Evolutionary conservation across 2,113 vertebrate species (phyloP), one percentile per base, ranked within the genome.

Genomic region (Nematolebias whitei): DNA sequence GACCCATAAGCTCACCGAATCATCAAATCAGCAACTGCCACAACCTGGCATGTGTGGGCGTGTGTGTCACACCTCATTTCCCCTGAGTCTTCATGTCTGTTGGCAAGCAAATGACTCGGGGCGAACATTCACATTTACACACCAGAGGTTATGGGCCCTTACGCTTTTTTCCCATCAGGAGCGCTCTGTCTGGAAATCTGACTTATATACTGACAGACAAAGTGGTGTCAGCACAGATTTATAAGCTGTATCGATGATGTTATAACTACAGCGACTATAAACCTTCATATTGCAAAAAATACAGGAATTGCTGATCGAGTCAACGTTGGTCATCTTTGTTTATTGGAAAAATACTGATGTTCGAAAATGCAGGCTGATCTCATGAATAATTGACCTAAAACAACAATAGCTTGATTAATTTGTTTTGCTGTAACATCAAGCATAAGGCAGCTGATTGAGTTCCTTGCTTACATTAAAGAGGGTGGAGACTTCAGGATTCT

Each of bases 41-140:
- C 85, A 66, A 76, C 82, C 78, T 82, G 79, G 74, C 71, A 45
- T 84, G 85, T 87, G 76, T 74, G 84, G 84, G 82, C 82, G 70
- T 61, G 66, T 71, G 74, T 71, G 84, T 80, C 83, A 86, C 83
- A 85, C 82, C 86, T 92, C 87, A 90, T 90, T 91, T 91, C 86
- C 84, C 84, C 71, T 12, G 71, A 61, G 87, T 67, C 79, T 76
- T 83, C 62, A 60, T 76, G 83, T 85, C 79, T 73, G 68, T 80
- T 87, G 89, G 79, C 82, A 86, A 80, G 78, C 81, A 90, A 90
- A 90, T 86, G 83, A 90, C 85, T 85, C 35, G 84, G 78, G 85
- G 75, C 77, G 81, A 79, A 88, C 80, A 71, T 74, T 84, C 76
- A 74, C 72, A 78, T 84, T 84, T 84, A 78, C 82, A 87, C 85